Evolutionary conservation across 2,113 vertebrate species (phyloP).

Genomic region (Oncorhynchus nerka): DNA sequence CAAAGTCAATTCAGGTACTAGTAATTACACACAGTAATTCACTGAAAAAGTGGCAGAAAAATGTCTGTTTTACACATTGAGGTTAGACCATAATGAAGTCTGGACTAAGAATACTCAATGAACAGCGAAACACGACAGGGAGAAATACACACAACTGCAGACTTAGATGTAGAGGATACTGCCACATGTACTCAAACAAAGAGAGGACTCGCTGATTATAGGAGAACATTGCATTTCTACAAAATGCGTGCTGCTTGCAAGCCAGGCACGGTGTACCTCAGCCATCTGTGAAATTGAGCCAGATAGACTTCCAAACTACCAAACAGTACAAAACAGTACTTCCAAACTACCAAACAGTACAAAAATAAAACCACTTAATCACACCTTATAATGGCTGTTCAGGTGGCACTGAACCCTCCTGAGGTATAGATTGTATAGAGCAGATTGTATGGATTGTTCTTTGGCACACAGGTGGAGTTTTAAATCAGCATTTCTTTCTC

Average conservation of each 20-base stretch:
- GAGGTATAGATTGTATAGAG: neutral
- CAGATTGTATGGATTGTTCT: no score
- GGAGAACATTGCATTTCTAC: neutral
- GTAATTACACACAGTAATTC: conserved; percentile 12
- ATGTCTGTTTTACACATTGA: neutral
- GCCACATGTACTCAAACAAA: neutral
- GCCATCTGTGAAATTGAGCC: no score
- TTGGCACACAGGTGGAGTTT: no score
- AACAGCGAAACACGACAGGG: neutral
- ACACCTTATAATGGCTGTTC: no score
- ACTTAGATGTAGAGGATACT: neutral
- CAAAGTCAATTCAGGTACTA: neutral
- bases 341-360: no score
- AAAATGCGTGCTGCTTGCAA: no score
- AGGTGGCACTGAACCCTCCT: neutral
- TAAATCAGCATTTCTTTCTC: neutral
- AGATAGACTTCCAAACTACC: no score
- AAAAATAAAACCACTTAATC: no score
- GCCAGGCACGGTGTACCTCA: no score
- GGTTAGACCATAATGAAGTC: conserved; percentile 10
- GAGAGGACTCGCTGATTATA: neutral
- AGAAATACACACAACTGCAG: conserved; percentile 5
- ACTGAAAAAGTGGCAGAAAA: conserved; percentile 10
- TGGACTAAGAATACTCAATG: conserved; percentile 8
- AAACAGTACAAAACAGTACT: no score